These are phyloP conservation scores for Proctacanthus coquilletti DNA, from an alignment of 1,140 invertebrate species.

Conservation along the genomic window DNA sequence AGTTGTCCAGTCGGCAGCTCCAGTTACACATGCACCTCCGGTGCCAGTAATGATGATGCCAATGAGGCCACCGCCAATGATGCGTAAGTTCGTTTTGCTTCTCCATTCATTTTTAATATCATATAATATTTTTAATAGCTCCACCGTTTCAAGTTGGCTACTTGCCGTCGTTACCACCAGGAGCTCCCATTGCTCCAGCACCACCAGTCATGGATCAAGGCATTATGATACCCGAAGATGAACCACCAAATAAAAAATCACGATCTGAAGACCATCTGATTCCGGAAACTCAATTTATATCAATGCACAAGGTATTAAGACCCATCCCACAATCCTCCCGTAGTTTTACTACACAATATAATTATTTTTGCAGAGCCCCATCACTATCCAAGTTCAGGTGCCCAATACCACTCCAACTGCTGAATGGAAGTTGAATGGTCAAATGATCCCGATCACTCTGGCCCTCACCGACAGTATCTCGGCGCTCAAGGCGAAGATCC, in stretches of 20 bases:
- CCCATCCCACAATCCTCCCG: background rate
- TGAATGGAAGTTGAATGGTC: conserved; percentile 95
- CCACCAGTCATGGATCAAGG: conserved; percentile 24
- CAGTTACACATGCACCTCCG: no score
- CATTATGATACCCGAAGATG: conserved; percentile 44
- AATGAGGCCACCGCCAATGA: conserved; percentile 44
- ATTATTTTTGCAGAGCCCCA: conserved; percentile 36
- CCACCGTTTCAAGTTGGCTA: conserved; percentile 31
- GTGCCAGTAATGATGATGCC: conserved; percentile 52
- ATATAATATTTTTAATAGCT: conserved; percentile 9
- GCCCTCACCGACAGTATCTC: conserved; percentile 67
- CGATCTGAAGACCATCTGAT: conserved; percentile 86
- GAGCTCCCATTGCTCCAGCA: conserved; percentile 29
- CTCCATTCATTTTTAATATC: background rate
- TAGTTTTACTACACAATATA: conserved; percentile 1
- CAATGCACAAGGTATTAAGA: conserved; percentile 30
- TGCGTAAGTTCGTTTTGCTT: conserved; percentile 31
- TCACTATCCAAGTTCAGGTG: conserved; percentile 62
- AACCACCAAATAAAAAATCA: conserved; percentile 73
- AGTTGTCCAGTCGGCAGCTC: conserved; percentile 8
- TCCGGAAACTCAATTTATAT: conserved; percentile 50
- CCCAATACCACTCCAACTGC: conserved; percentile 76
- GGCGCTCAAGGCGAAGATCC: conserved; percentile 76
- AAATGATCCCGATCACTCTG: conserved; percentile 64
- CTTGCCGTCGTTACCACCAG: conserved; percentile 23